Evolutionary conservation across 1,140 invertebrate genomes (phyloP).

Genomic region (Propsilocerus akamusi): DNA sequence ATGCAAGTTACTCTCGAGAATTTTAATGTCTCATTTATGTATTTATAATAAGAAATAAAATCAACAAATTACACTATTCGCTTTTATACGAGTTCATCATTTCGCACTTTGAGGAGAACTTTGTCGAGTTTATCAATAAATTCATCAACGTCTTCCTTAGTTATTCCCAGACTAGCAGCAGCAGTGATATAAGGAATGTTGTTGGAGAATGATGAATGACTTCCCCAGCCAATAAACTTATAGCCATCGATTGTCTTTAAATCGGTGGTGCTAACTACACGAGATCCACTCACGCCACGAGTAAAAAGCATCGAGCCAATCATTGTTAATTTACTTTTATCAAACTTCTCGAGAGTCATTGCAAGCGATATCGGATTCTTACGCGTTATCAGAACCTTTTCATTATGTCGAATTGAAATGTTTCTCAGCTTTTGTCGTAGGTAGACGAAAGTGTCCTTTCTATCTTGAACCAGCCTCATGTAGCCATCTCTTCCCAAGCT

Average conservation of each 20-base stretch:
- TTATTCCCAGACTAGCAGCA: slow-evolving; percentile 19
- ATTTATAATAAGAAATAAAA: too few relatives aligned
- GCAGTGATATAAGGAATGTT: slow-evolving; percentile 19
- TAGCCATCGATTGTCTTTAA: slow-evolving; percentile 16
- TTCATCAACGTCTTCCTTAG: slow-evolving; percentile 16
- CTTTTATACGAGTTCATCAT: too few relatives aligned
- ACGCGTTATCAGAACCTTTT: slow-evolving; percentile 42
- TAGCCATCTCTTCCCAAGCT: slow-evolving; percentile 52
- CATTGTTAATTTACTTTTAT: slow-evolving; percentile 11
- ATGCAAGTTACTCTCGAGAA: too few relatives aligned
- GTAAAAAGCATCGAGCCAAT: slow-evolving; percentile 23
- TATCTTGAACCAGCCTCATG: slow-evolving; percentile 37
- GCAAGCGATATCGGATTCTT: slow-evolving; percentile 64
- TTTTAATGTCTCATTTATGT: too few relatives aligned
- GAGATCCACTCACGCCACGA: slow-evolving; percentile 20
- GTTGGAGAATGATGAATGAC: slow-evolving; percentile 12
- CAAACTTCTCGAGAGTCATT: slow-evolving; percentile 15
- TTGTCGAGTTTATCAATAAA: slow-evolving; percentile 18
- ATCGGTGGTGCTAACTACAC: slow-evolving; percentile 15
- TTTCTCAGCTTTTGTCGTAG: slow-evolving; percentile 37
- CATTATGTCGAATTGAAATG: slow-evolving; percentile 39
- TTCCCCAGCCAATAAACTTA: slow-evolving; percentile 20
- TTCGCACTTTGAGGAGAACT: slow-evolving; percentile 12
- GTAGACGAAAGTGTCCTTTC: slow-evolving; percentile 46
- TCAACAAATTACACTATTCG: too few relatives aligned